A percentile compares a stretch with the other conserved stretches of the same genome.
phyloP scores from a whole-genome alignment of 2,113 vertebrate species.

The Thinocorus orbignyianus region DNA sequence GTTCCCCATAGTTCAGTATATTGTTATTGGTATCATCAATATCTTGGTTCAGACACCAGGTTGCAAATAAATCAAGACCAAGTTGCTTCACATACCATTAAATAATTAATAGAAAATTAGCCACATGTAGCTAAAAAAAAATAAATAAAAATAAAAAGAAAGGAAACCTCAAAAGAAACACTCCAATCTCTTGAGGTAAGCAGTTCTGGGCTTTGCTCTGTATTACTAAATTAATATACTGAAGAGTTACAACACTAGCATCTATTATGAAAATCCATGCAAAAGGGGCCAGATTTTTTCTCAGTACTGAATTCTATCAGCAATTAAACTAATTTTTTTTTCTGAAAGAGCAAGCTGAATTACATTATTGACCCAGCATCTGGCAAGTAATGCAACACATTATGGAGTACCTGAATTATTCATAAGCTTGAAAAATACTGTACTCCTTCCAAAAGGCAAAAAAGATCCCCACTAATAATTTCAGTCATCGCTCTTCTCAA shows the following conservation, averaged over 20 bases:
- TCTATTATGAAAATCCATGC: background rate
- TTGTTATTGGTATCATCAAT: background rate
- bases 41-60: background rate
- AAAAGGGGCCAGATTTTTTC: background rate
- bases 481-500: background rate
- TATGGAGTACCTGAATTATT: background rate
- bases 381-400: background rate
- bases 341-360: background rate
- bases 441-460: background rate
- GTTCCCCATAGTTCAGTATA: background rate
- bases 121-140: background rate
- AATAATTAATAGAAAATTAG: background rate
- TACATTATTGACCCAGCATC: background rate
- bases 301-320: background rate
- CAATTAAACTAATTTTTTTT: background rate
- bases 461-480: background rate
- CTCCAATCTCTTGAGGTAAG: background rate
- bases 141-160: background rate
- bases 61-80: background rate
- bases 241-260: background rate
- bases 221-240: background rate
- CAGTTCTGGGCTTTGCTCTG: background rate
- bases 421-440: background rate
- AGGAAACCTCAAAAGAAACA: background rate
- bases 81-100: background rate